A percentile compares a stretch with the other conserved stretches of the same genome.
phyloP scores from a whole-genome alignment of 2,888 invertebrate genomes.

The Geotrupes spiniger region DNA sequence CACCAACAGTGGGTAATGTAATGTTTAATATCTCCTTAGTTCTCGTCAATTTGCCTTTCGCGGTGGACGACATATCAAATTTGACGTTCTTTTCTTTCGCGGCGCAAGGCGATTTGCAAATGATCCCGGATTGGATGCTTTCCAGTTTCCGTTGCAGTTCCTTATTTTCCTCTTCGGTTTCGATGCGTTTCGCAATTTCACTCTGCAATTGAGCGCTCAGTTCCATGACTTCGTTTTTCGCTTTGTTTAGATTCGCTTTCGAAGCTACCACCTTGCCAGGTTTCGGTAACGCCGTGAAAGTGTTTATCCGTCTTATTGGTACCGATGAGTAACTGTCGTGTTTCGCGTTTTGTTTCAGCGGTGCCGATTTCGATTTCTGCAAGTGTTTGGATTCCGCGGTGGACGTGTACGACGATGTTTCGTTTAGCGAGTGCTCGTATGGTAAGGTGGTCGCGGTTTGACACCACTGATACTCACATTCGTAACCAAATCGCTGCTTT shows the following conservation, averaged over 20 bases:
- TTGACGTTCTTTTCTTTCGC: slow-evolving; percentile 24
- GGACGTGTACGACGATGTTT: slow-evolving; percentile 8
- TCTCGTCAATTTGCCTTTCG: slow-evolving; percentile 11
- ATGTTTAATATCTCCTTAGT: slow-evolving; percentile 19
- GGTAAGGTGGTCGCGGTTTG: slow-evolving; percentile 34
- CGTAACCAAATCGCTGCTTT: slow-evolving; percentile 36
- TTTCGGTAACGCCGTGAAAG: slow-evolving; percentile 22
- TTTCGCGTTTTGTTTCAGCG: slow-evolving; percentile 27
- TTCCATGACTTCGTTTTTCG: slow-evolving; percentile 19
- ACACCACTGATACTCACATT: slow-evolving; percentile 46
- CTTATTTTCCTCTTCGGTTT: slow-evolving; percentile 61
- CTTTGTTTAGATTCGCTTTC: slow-evolving; percentile 7
- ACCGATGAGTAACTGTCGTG: slow-evolving; percentile 24
- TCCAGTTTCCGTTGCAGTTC: slow-evolving; percentile 61
- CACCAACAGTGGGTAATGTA: slow-evolving; percentile 13
- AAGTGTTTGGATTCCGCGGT: slow-evolving; percentile 17
- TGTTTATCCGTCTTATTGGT: slow-evolving; percentile 33
- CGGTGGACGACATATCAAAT: slow-evolving; percentile 21
- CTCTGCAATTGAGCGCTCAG: slow-evolving; percentile 59
- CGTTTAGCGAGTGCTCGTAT: slow-evolving; percentile 32
- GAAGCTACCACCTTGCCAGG: slow-evolving; percentile 15
- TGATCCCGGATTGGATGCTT: slow-evolving; percentile 46
- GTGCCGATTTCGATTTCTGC: slow-evolving; percentile 39
- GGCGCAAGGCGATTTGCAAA: slow-evolving; percentile 8
- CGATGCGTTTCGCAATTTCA: slow-evolving; percentile 60